Base-by-base conservation (phyloP, 1,140 invertebrate species). In the Planococcus citri region DNA sequence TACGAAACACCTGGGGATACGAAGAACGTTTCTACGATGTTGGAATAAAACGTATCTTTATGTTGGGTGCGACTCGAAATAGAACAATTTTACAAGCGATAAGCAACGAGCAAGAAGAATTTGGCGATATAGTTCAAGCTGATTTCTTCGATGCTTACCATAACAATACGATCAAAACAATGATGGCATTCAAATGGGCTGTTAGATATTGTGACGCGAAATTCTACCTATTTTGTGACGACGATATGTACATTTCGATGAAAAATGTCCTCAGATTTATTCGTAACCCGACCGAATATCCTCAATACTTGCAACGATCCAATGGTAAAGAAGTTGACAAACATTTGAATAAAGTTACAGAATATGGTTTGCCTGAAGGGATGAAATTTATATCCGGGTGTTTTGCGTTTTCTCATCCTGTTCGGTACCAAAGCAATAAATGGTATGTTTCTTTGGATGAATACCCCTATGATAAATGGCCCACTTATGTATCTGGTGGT, bases 111-210 rank as follows among this genome's bases (percentile, higher is more conserved):
- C 81, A 84, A 73, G 74, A 76, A 0, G 81, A 84, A 70, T 83
- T 85, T 76, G 82, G 84, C 22, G 94, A 96, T 78, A 88, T 96
- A 25, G 80, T 96, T 58, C 89, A 92, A 78, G 85, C 84, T 14
- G 83, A 91, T 76, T 95, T 94, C 75, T 77, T 81, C 24, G 93
- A 97, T 76, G 79, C 80, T 27, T 96, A 96, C 78, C 95, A 85
- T 75, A 96, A 96, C 76, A 96, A 95, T 76, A 96, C 94, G 0
- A 86, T 92, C n/a, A 96, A 96, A 81, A n/a, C n/a, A n/a, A n/a
- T n/a, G n/a, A n/a, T n/a, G n/a, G n/a, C n/a, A n/a, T n/a, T n/a
- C n/a, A n/a, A n/a, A n/a, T n/a, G n/a, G n/a, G n/a, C n/a, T n/a
- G n/a, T n/a, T n/a, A n/a, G n/a, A n/a, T n/a, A n/a, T n/a, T n/a